Evolutionary conservation across 2,888 invertebrate genomes (phyloP), one percentile per base, ranked within the genome.

Genomic region (Cephus nigrinus): DNA sequence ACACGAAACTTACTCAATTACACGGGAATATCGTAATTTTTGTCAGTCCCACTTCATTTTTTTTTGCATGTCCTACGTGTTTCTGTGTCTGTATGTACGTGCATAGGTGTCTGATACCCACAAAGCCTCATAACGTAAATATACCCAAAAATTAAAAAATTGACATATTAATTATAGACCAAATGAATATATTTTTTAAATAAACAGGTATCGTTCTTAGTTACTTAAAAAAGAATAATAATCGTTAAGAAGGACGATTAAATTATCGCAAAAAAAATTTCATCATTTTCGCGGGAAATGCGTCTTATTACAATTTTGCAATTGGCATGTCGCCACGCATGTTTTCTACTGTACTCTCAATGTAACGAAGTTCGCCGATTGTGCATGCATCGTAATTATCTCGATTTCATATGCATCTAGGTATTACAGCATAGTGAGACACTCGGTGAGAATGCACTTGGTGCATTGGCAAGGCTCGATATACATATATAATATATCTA

Each of bases 311-410:
- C 15, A 55, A 55, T 23, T 55, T 82, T 79, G 82, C 84, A 83
- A 80, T 82, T 82, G 84, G 87, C 86, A 86, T 87, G 87, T 72
- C 74, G 85, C 86, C 85, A 83, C 82, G 86, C 87, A 86, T 86
- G 85, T 78, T 83, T 82, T 73, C 83, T 73, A 80, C 79, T 80
- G 81, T 83, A 80, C 23, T 55, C 40, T 55, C 40, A 55, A 55
- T 82, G 75, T 77, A 69, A 40, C 73, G 74, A 75, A 79, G 33
- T 71, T 75, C 75, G 75, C 79, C 81, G 72, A 81, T 84, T 83
- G 36, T 83, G 87, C 87, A 87, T 87, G 87, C 78, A 75, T 23
- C 40, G 15, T 55, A 55, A 80, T 77, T 81, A 78, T 83, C 81
- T 80, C 80, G 81, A 78, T 78, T 83, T 81, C 77, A 82, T 80